Evolutionary conservation across 2,113 vertebrate species (phyloP).

Genomic region (Upupa epops): DNA sequence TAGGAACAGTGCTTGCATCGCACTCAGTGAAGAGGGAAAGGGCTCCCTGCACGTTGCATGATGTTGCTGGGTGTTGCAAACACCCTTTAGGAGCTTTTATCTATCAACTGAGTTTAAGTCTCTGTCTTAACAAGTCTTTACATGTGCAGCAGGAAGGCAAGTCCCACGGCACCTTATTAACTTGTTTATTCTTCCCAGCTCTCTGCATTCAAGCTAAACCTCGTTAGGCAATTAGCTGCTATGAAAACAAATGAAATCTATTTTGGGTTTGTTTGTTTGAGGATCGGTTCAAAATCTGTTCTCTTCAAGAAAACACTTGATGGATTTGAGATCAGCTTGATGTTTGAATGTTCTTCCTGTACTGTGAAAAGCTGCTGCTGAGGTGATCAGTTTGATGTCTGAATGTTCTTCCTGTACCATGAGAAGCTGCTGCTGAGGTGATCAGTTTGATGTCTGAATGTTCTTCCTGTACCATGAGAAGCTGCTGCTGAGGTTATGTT

Average conservation of each 20-base stretch:
- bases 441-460: neutral
- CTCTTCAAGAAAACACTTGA: neutral
- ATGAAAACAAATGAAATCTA: slow-evolving; percentile 26
- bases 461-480: neutral
- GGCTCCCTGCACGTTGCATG: neutral
- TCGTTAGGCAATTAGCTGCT: slow-evolving; percentile 30
- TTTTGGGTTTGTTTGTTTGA: neutral
- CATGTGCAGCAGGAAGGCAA: slow-evolving; percentile 30
- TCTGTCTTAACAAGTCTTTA: slow-evolving; percentile 58
- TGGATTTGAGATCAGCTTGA: neutral
- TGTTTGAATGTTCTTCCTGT: neutral
- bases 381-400: neutral
- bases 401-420: neutral
- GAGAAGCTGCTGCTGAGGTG: neutral
- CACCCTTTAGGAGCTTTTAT: slow-evolving; percentile 24
- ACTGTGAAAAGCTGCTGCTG: neutral
- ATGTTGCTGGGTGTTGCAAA: slow-evolving; percentile 9
- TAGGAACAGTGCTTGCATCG: neutral
- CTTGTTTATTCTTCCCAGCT: slow-evolving; percentile 71
- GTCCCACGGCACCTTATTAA: slow-evolving; percentile 72
- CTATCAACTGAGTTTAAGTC: slow-evolving; percentile 3
- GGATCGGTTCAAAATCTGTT: neutral
- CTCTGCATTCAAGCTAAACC: slow-evolving; percentile 38
- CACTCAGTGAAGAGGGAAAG: neutral
- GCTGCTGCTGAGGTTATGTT: neutral